Conservation (phyloP, 2,797 vertebrate genomes). For the Anguilla obscura region DNA sequence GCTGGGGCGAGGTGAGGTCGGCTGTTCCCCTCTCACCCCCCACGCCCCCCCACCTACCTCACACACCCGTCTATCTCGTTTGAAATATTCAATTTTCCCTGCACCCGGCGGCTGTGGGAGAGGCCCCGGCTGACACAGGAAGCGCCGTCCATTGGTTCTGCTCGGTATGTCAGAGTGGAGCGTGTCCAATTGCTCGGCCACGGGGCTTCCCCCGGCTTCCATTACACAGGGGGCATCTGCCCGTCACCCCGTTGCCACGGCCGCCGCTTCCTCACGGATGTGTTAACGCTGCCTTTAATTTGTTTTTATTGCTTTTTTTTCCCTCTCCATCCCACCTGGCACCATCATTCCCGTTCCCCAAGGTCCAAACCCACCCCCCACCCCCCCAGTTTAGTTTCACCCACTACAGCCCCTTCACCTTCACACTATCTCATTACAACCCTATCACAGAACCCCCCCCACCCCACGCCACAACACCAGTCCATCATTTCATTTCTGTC, state of each 20-base stretch:
- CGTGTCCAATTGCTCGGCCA: conserved; percentile 75
- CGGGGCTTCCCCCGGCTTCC: conserved; percentile 65
- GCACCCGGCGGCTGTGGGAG: conserved; percentile 58
- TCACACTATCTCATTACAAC: conserved; percentile 42
- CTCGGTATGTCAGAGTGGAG: conserved; percentile 66
- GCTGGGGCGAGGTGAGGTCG: not conserved
- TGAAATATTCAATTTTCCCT: conserved; percentile 73
- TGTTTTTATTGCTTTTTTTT: conserved; percentile 65
- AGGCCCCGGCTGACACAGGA: conserved; percentile 63
- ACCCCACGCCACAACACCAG: conserved; percentile 33
- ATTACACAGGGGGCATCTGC: conserved; percentile 56
- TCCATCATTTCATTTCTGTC: conserved; percentile 14
- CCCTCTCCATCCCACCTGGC: conserved; percentile 60
- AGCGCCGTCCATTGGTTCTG: conserved; percentile 74
- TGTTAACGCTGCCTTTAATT: conserved; percentile 74
- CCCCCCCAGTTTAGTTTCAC: conserved; percentile 18
- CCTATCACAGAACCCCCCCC: conserved; percentile 39
- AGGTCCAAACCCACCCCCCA: conserved; percentile 42
- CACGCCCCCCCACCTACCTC: not conserved
- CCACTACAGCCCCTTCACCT: conserved; percentile 50
- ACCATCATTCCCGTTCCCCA: conserved; percentile 59
- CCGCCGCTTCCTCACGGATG: conserved; percentile 65
- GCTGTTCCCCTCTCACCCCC: conserved; percentile 27
- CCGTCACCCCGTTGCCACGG: conserved; percentile 43
- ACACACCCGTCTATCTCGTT: conserved; percentile 31